Conservation (phyloP, 2,113 vertebrate species). For the Monopterus albus region DNA sequence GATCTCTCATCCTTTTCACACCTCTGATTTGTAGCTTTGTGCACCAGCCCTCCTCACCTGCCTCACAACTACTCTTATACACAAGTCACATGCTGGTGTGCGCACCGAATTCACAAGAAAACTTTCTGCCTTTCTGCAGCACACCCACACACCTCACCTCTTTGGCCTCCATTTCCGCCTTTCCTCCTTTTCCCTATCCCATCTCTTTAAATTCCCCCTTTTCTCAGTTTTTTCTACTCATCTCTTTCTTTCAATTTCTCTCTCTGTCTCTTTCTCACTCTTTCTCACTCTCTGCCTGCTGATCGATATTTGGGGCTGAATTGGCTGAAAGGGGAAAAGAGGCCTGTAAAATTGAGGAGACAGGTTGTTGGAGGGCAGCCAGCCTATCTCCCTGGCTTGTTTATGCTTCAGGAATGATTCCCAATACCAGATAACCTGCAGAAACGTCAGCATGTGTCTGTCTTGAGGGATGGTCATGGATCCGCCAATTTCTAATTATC, state of each 20-base stretch:
- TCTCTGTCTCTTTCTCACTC: neutral
- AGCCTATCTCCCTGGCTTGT: constrained; percentile 77
- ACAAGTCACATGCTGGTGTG: no score
- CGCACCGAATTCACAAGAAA: constrained; percentile 21
- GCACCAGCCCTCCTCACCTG: neutral
- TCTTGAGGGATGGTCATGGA: constrained; percentile 75
- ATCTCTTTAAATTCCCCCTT: constrained; percentile 50
- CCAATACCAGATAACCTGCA: constrained; percentile 78
- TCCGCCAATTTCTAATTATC: constrained; percentile 75
- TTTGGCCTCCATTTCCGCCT: constrained; percentile 64
- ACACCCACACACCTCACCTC: constrained; percentile 63
- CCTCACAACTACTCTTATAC: no score
- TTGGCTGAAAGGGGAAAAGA: constrained; percentile 80
- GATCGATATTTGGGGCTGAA: constrained; percentile 81
- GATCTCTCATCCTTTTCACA: constrained; percentile 13
- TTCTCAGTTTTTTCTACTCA: constrained; percentile 31
- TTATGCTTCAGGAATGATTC: constrained; percentile 82
- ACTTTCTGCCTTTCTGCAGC: constrained; percentile 60
- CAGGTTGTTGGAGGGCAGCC: constrained; percentile 74
- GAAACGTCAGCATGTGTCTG: constrained; percentile 77
- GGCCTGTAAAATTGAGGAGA: constrained; percentile 78
- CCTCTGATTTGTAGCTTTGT: constrained; percentile 10
- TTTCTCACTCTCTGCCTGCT: constrained; percentile 39
- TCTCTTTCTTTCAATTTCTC: constrained; percentile 55
- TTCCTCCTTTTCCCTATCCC: constrained; percentile 32